These are phyloP conservation scores for Microtus ochrogaster DNA, from an alignment of 2,113 vertebrate species.

Conservation along the genomic window DNA sequence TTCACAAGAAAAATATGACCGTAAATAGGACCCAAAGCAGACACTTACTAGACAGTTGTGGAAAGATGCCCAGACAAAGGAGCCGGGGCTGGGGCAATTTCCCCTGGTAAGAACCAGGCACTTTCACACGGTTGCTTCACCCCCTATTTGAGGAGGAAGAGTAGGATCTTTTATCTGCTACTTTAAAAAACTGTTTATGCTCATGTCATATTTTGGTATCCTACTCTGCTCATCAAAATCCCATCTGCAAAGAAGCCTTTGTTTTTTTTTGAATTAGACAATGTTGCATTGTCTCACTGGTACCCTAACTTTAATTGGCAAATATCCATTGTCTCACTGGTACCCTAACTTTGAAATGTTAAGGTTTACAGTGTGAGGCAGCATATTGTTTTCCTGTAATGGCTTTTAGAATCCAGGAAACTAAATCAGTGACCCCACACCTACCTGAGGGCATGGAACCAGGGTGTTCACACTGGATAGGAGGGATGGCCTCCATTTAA, in stretches of 20 bases:
- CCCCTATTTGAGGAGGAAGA: not conserved
- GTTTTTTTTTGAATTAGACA: constrained; percentile 46
- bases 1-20: not conserved
- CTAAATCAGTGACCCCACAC: constrained; percentile 2
- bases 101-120: not conserved
- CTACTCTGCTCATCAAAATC: not conserved
- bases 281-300: not conserved
- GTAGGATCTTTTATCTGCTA: not conserved
- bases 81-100: not conserved
- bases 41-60: not conserved
- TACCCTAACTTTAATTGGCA: constrained; percentile 6
- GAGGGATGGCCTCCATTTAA: not conserved
- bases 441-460: not conserved
- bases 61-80: not conserved
- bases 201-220: not conserved
- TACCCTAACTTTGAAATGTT: constrained; percentile 16
- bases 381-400: constrained; percentile 3
- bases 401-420: constrained; percentile 11
- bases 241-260: constrained; percentile 6
- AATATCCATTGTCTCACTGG: not conserved
- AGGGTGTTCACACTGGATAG: not conserved
- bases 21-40: not conserved
- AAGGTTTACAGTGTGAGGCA: constrained; percentile 41
- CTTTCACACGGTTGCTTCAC: not conserved
- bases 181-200: not conserved